Evolutionary conservation across 2,113 vertebrate species (phyloP), one percentile per base, ranked within the genome.

Genomic region (Acrocephalus arundinaceus): DNA sequence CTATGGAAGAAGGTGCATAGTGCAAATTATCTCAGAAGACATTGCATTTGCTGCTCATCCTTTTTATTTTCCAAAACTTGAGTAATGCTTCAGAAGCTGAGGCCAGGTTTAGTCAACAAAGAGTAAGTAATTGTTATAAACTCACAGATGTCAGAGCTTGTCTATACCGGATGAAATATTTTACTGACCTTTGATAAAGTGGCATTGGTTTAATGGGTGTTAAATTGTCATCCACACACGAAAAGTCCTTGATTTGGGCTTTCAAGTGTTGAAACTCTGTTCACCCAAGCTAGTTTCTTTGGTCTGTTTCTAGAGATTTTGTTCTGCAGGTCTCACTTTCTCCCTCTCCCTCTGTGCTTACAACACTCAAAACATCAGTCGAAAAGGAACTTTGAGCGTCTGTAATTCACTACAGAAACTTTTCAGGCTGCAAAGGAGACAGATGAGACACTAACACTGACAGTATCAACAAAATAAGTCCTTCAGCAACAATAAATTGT

Each of bases 391-490:
- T 94, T 23, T 74, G 51, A 92, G 43, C 57, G 72, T 59, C 79
- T 52, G 27, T 93, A 93, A 94, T 67, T 94, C 83, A 90, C 59
- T 90, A 55, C 23, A 78, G 76, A 96, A 95, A 90, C 55, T 92
- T 90, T 84, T 77, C 63, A 81, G 59, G 8, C 73, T 84, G 39
- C 55, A 86, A 72, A 89, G 65, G 65, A 89, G 92, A 94, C 33
- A 89, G 68, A 94, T 81, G 68, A 92, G 92, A 84, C 54, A 73
- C 70, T 85, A 93, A 89, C 70, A 45, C n/a, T 68, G 82, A 82
- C 83, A 90, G 45, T 63, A 90, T 74, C 94, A 89, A 92, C 68
- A 77, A 93, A 95, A 95, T 74, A 94, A 94, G 81, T 90, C 89
- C 76, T 86, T 78, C 35, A 30, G 57, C 73, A 90, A 33, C 80